Base-by-base conservation (phyloP, 2,888 invertebrate species). In the Drosophila colorata region DNA sequence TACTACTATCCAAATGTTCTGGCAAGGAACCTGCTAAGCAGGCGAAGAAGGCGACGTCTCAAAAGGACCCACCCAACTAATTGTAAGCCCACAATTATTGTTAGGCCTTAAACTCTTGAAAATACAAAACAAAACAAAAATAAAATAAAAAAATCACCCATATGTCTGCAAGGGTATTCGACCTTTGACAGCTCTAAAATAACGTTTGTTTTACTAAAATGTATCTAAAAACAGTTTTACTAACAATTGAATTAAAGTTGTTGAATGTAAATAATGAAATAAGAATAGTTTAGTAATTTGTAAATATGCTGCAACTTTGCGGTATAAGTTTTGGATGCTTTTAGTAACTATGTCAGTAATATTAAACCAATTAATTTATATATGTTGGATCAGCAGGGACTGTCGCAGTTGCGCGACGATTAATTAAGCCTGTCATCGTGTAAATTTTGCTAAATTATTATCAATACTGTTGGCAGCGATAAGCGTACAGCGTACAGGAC, bases 341-440 rank as follows among this genome's bases (percentile, higher is more conserved):
- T 53, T 11, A 41, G 55, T 28, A n/a, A 13, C 9, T 9, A 4
- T 33, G 44, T 46, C 28, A 55, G 25, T 53, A 37, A 57, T 58
- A 61, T 44, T 40, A 47, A 73, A 61, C 33, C 58, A 78, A 74
- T 74, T 78, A 74, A 78, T 69, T 78, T 44, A 59, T 74, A 56
- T 78, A 47, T 59, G 52, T 63, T 59, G 9, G 48, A 63, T 58
- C 51, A 31, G 68, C 9, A 16, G 16, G 14, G 40, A 38, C 20
- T 35, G 25, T 55, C 31, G 49, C 13, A 49, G 52, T 38, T 25
- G 37, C 37, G 58, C 44, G 51, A 74, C 77, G 70, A 76, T 85
- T 87, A 88, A 85, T 85, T 85, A 88, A 68, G 55, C 41, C 66
- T 85, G 85, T 88, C 85, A 85, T 67, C 88, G 69, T 82, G 68